Base-by-base conservation (phyloP, 1,140 invertebrate species). In the Phortica variegata region DNA sequence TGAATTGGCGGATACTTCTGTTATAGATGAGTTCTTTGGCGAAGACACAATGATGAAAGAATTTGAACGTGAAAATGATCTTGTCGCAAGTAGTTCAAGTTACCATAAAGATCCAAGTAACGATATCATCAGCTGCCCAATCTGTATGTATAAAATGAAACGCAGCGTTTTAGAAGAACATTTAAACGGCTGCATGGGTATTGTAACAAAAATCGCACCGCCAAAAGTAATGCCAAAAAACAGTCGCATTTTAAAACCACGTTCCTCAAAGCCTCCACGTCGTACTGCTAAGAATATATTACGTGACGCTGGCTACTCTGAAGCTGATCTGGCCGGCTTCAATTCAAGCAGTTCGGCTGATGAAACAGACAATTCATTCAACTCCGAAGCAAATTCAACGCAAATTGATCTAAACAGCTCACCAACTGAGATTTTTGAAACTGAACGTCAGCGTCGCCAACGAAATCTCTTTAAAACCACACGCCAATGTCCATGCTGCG, bases 401-500 rank as follows among this genome's bases (percentile, higher is more conserved):
- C 23, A 26, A 26, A 5, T 10, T 5, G 10, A 26, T 26, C 23
- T 26, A 26, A 26, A 26, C 23, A 26, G 5, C 23, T 26, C 23
- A 26, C 23, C 23, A 26, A 26, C 10, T 26, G 10, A 26, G 23
- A n/a, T n/a, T n/a, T 26, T 6, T 10, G 47, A 57, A 19, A 52
- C 54, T n/a, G 61, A 73, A 3, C 65, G 56, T 8, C 58, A 60
- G 20, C 23, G 31, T 23, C 52, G 65, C 12, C 55, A 61, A 20
- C 60, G 56, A 1, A 40, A 18, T 42, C 51, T 73, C 3, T 47
- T 42, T 3, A 65, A 63, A 33, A 34, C 17, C 13, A 74, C 68
- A 1, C 36, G 34, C 1, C 23, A 65, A 59, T 89, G 87, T 75
- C 81, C 86, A 17, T 82, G 83, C 44, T 88, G 87, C 63, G 80